Base-by-base conservation (phyloP, 2,113 vertebrate genomes). In the Nymphicus hollandicus region DNA sequence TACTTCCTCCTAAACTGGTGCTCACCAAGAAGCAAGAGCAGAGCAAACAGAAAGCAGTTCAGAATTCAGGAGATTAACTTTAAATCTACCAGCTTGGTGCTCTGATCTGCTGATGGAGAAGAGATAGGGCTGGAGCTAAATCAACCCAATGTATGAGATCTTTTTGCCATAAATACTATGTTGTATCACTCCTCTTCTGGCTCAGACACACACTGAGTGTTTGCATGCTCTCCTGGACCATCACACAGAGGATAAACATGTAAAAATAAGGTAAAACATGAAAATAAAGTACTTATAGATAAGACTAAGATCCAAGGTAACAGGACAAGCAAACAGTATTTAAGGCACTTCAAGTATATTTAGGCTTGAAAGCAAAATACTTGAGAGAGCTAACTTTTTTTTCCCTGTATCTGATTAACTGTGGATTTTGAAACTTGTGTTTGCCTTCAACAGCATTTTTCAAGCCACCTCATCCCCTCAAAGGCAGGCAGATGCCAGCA, bases 31-130 rank as follows among this genome's bases (percentile, higher is more conserved):
- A 43, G 49, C 9, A 85, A 87, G 41, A 72, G 52, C 8, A 41
- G 11, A 84, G 50, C 2, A 56, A 74, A 44, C 46, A 69, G 74
- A 89, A 79, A 65, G 10, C 27, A 85, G 70, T 73, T 85, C 73
- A 69, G n/a, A 73, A 73, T 91, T 69, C 53, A 70, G 6, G 35
- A 90, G 63, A 82, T 91, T 61, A 91, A 92, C 47, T 73, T 91
- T 31, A 83, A 89, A 86, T 72, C n/a, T 72, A 85, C 29, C 2
- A 3, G 23, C 9, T 70, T 5, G 4, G 52, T 5, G 5, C 28
- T 85, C 56, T 72, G 65, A 89, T 65, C 74, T 55, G 64, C 56
- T 56, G n/a, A 58, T 46, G 60, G 39, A 93, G 55, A 91, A 80
- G 69, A 81, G 87, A 88, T 0, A 3, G 35, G 64, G 61, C 24